Evolutionary conservation across 2,113 vertebrate genomes (phyloP).

Genomic region (Rallus limicola): DNA sequence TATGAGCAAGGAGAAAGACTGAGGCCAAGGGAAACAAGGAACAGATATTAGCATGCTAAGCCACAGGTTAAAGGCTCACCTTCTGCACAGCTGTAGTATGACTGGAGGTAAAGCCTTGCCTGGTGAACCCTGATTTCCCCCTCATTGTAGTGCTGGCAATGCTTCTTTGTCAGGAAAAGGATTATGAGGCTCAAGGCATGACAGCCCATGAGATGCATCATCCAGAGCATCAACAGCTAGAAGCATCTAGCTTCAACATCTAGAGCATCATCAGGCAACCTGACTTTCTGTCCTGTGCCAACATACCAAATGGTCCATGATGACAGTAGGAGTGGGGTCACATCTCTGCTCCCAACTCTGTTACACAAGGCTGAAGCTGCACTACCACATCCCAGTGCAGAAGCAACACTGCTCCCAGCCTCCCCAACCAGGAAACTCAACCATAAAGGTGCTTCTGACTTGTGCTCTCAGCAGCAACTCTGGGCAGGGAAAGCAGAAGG

Average conservation of each 20-base stretch:
- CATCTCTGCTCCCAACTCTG: accelerated
- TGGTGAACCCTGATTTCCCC: accelerated
- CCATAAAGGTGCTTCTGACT: not conserved
- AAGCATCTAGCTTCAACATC: not conserved
- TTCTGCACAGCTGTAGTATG: not conserved
- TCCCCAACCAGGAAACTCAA: not conserved
- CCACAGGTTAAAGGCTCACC: not conserved
- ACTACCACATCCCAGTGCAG: too few relatives aligned
- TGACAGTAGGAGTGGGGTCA: accelerated
- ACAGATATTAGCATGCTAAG: not conserved
- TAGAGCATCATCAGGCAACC: not conserved
- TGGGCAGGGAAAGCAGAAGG: not conserved
- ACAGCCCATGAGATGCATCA: not conserved
- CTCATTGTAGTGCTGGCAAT: not conserved
- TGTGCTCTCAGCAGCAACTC: not conserved
- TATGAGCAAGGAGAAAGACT: not conserved
- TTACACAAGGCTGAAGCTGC: not conserved
- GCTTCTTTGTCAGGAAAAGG: not conserved
- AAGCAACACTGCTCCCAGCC: not conserved
- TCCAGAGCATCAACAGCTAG: not conserved
- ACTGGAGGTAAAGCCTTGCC: not conserved
- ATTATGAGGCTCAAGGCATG: accelerated
- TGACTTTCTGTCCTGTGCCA: too few relatives aligned
- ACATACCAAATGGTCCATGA: accelerated
- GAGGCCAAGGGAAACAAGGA: not conserved